Base-by-base conservation (phyloP, 2,888 invertebrate species). In the Ramazzottius varieornatus region DNA sequence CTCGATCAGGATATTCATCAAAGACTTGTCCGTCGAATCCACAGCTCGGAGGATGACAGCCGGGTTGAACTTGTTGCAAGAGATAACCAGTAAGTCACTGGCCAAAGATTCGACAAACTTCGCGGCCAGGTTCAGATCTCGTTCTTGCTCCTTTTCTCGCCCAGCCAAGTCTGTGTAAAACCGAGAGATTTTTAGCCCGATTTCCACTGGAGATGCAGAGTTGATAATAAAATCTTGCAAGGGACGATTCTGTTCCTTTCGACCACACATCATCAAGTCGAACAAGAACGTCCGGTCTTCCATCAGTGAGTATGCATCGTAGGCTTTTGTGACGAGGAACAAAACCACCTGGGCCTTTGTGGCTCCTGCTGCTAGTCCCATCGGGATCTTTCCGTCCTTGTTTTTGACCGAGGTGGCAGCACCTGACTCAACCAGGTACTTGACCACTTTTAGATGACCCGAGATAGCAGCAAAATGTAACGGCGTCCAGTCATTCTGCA, bases 191-290 rank as follows among this genome's bases (percentile, higher is more conserved):
- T 98, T 98, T 66, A 94, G 94, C 32, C 98, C 96, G 20, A 94
- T 91, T 75, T 98, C 96, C 33, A 96, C 93, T 0, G 96, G 96
- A 1, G 96, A 96, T n/a, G 93, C 92, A 0, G 94, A 94, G n/a
- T 93, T 88, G 67, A 98, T 80, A 33, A 98, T 86, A 76, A 98
- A 98, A 75, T 98, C 96, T 75, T 93, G 89, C 68, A 98, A 88
- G 0, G 96, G 93, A 4, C 24, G 8, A 29, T 54, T 54, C 24
- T 54, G 54, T 4, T 8, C 54, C 4, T 87, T 89, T 76, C 93
- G 93, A 32, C 92, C 91, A 76, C 92, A 91, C 46, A 94, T 86
- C 92, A 98, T 98, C 72, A 98, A 80, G 75, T 98, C 96, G 78
- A 93, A 94, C 65, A 94, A 88, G 76, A 96, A 98, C 81, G 92